Conservation (phyloP, 2,113 vertebrate genomes). For the Microcebus tavaratra region DNA sequence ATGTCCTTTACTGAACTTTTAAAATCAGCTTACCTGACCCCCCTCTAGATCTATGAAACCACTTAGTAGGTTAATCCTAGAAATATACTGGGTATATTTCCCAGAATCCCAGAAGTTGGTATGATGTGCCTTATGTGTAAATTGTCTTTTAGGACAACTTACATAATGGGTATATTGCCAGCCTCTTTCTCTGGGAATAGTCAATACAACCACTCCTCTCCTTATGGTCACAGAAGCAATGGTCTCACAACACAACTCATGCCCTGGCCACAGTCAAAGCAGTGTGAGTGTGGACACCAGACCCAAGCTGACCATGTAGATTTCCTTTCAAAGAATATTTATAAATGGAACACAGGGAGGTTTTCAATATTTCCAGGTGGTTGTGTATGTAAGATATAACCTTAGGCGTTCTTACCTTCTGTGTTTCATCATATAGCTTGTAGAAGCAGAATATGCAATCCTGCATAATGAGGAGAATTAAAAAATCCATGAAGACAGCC, state of each 20-base stretch:
- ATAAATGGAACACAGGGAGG: neutral
- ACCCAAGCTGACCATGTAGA: neutral
- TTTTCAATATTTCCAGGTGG: neutral
- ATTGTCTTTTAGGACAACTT: neutral
- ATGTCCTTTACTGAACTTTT: neutral
- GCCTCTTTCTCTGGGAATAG: neutral
- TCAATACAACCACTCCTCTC: neutral
- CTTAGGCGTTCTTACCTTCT: neutral
- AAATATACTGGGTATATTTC: neutral
- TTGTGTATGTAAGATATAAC: neutral
- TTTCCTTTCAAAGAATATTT: neutral
- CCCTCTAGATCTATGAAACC: neutral
- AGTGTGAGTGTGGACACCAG: neutral
- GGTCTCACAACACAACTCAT: neutral
- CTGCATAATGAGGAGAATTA: neutral
- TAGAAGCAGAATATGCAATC: neutral
- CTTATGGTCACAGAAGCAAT: neutral
- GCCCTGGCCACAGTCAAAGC: neutral
- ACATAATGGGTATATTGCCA: neutral
- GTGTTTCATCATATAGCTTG: neutral
- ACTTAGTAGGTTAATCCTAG: neutral
- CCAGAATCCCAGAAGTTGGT: neutral
- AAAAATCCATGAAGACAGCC: neutral
- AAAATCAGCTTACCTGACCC: neutral
- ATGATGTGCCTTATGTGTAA: neutral